Evolutionary conservation across 2,113 vertebrate genomes (phyloP).

Genomic region (Brienomyrus longianalis): DNA sequence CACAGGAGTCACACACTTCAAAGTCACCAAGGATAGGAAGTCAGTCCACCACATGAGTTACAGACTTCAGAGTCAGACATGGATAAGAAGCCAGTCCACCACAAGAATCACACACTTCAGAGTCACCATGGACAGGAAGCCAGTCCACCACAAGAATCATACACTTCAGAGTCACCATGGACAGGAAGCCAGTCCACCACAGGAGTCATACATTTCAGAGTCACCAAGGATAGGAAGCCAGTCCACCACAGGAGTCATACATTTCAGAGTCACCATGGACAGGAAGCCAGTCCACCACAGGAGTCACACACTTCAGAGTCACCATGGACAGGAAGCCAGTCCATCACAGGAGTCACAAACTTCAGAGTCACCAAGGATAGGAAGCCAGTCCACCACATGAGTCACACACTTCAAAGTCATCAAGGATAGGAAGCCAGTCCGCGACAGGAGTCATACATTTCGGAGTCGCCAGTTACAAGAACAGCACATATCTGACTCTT

Average conservation of each 20-base stretch:
- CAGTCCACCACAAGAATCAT: neutral
- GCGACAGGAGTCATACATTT: too few relatives aligned
- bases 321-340: neutral
- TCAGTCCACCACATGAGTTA: too few relatives aligned
- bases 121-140: neutral
- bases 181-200: too few relatives aligned
- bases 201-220: too few relatives aligned
- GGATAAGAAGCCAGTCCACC: neutral
- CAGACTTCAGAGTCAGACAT: neutral
- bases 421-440: neutral
- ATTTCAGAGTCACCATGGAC: too few relatives aligned
- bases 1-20: neutral
- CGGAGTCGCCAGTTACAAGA: neutral
- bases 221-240: neutral
- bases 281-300: too few relatives aligned
- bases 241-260: too few relatives aligned
- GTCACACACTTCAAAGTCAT: neutral
- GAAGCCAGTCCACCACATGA: too few relatives aligned
- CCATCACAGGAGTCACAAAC: neutral
- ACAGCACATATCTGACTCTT: neutral
- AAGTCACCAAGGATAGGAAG: neutral
- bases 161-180: neutral
- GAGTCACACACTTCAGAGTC: too few relatives aligned
- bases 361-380: neutral
- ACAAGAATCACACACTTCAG: too few relatives aligned